A percentile compares a stretch with the other conserved stretches of the same genome.
Evolutionary conservation across 2,113 vertebrate genomes (phyloP).

Genomic region (Desmodus rotundus): DNA sequence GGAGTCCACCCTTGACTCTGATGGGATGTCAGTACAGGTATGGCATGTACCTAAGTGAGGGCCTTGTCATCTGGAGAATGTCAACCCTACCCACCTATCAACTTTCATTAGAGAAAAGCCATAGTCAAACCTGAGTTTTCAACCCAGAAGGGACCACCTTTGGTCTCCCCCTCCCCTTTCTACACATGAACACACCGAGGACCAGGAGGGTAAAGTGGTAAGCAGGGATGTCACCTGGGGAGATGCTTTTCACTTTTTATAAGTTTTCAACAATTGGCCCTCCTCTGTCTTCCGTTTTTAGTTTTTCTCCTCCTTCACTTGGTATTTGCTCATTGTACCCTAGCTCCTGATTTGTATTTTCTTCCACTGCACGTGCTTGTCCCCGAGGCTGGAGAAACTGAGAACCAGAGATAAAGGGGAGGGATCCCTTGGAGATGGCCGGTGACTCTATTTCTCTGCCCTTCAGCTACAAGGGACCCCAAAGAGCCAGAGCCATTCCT

Average conservation of each 20-base stretch:
- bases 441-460: conserved; percentile 20
- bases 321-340: not conserved
- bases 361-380: not conserved
- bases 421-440: not conserved
- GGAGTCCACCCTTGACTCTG: not conserved
- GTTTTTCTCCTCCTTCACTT: not conserved
- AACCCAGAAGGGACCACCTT: not conserved
- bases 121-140: not conserved
- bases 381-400: not conserved
- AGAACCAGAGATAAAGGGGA: not conserved
- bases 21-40: not conserved
- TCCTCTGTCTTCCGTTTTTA: not conserved
- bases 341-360: not conserved
- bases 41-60: not conserved
- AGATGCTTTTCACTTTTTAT: not conserved
- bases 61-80: not conserved
- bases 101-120: not conserved
- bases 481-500: not conserved
- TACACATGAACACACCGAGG: not conserved
- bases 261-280: not conserved
- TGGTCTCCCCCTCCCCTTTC: not conserved
- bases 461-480: not conserved
- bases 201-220: not conserved
- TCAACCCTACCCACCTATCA: not conserved
- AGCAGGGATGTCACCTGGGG: not conserved